These are phyloP conservation scores for Lomographa bimaculata DNA, from an alignment of 2,888 invertebrate genomes.

Conservation along the genomic window DNA sequence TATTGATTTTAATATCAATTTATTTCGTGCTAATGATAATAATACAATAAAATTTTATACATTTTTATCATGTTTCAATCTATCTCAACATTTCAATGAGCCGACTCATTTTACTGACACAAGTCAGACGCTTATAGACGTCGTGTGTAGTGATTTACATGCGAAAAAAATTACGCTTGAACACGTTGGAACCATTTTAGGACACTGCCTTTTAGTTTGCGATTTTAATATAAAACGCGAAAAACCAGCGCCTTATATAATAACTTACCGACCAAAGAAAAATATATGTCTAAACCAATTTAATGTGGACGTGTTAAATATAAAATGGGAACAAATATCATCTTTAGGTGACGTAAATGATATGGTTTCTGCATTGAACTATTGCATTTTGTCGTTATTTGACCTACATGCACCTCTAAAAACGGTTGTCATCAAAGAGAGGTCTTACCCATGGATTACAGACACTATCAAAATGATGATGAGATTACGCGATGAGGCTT, in stretches of 20 bases:
- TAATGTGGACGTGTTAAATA: not conserved
- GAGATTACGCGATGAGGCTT: constrained; percentile 3
- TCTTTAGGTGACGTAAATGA: not conserved
- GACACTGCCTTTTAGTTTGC: not conserved
- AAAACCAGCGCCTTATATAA: not conserved
- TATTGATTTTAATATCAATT: not conserved
- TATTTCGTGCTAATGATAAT: not conserved
- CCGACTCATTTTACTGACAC: no score
- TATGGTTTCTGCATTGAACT: not conserved
- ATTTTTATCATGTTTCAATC: not conserved
- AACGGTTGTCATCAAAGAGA: not conserved
- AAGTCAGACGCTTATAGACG: not conserved
- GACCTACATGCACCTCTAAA: not conserved
- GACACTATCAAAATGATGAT: constrained; percentile 5
- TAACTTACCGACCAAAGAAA: not conserved
- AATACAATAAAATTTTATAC: not conserved
- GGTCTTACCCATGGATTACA: constrained; percentile 4
- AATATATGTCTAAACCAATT: no score
- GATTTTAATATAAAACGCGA: not conserved
- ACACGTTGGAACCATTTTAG: not conserved
- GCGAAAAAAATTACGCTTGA: not conserved
- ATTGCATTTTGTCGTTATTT: not conserved
- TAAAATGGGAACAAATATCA: not conserved
- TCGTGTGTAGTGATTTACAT: not conserved
- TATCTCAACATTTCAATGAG: no score